Evolutionary conservation across 2,888 invertebrate species (phyloP), one percentile per base, ranked within the genome.

Genomic region (Lapara coniferarum): DNA sequence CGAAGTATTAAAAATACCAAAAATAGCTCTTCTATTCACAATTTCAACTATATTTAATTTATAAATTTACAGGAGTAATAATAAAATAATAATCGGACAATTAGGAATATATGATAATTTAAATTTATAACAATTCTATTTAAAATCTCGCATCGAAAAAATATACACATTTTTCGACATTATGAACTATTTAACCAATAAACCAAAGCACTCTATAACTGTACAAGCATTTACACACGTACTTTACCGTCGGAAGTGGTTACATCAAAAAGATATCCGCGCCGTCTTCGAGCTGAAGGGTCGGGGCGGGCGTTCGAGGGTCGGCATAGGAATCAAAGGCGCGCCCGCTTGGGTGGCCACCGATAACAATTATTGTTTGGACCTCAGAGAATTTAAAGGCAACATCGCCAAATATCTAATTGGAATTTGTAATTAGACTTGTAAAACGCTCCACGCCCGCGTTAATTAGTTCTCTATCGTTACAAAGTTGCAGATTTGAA

Each of bases 391-490:
- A 89, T 90, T 84, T 83, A 79, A 81, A 85, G 86, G 86, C 83
- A 84, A 83, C 81, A 81, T 81, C 83, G 82, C 84, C 83, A 88
- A 91, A 92, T 89, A 91, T 91, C 90, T 91, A 91, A 92, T 91
- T 92, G 92, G 93, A 92, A 93, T 92, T 91, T 90, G 85, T 90
- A 91, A 92, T 92, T 91, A 91, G 89, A 88, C 83, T 84, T 82
- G 80, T 80, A 78, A 85, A 81, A 80, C 69, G 73, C 73, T 77
- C 77, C 70, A 70, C 63, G 72, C 73, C 76, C 74, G 72, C 75
- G 72, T 88, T 91, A 91, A 92, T 92, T 91, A 89, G 90, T 89
- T 90, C 89, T 78, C 80, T 77, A 85, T 86, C 80, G 30, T 66
- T 53, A 51, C 81, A 83, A 82, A 78, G 77, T 77, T 80, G 72